These are phyloP conservation scores for Triplophysa rosa DNA, from an alignment of 2,113 vertebrate species.

Conservation along the genomic window DNA sequence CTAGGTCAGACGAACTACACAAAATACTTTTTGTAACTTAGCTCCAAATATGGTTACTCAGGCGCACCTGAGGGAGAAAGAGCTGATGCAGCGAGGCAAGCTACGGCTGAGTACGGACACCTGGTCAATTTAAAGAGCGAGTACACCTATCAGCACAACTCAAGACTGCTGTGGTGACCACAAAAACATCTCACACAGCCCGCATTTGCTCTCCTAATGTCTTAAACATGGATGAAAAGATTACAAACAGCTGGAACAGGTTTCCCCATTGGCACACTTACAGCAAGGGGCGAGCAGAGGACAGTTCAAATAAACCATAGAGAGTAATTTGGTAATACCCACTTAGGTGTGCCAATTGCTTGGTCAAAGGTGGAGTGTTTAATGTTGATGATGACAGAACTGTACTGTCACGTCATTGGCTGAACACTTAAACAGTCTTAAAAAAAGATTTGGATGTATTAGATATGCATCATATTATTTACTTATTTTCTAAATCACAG, in stretches of 20 bases:
- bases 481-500: neutral
- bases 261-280: no score
- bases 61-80: slow-evolving; percentile 42
- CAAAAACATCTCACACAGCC: slow-evolving; percentile 5
- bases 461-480: neutral
- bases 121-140: slow-evolving; percentile 20
- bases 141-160: slow-evolving; percentile 21
- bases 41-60: slow-evolving; percentile 20
- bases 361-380: no score
- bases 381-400: no score
- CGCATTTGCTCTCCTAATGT: neutral
- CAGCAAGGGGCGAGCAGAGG: neutral
- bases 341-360: no score
- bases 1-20: slow-evolving; percentile 23
- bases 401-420: no score
- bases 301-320: no score
- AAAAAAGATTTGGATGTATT: neutral
- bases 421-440: no score
- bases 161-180: neutral
- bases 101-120: slow-evolving; percentile 30
- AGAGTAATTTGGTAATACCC: no score
- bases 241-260: no score
- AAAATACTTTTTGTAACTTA: slow-evolving; percentile 14
- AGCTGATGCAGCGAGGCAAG: slow-evolving; percentile 42
- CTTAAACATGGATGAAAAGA: neutral